Evolutionary conservation across 2,888 invertebrate genomes (phyloP).

Genomic region (Polylopha cassiicola): DNA sequence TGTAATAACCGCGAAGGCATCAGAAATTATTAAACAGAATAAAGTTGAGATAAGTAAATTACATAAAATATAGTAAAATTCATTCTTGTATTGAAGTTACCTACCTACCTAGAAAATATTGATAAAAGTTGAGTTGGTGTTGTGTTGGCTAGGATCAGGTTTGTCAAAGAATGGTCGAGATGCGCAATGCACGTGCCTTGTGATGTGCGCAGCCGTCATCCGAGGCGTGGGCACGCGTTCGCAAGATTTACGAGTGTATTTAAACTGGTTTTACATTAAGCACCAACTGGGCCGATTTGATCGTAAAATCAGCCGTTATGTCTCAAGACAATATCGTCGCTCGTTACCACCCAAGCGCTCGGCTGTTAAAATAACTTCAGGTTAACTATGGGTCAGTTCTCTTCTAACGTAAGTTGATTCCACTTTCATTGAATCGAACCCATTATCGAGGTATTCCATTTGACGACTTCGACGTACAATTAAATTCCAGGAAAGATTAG

Average conservation of each 20-base stretch:
- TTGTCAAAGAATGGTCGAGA: conserved; percentile 15
- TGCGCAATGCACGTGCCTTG: conserved; percentile 30
- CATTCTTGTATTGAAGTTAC: no score
- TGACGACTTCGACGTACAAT: conserved; percentile 20
- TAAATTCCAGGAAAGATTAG: conserved; percentile 23
- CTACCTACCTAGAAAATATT: no score
- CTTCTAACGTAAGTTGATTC: conserved; percentile 31
- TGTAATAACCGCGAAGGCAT: no score
- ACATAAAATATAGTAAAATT: no score
- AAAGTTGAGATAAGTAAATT: no score
- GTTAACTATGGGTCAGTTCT: conserved; percentile 57
- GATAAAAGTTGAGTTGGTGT: conserved; percentile 3
- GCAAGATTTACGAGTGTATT: conserved; percentile 71
- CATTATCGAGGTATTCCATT: conserved; percentile 23
- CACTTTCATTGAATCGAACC: conserved; percentile 29
- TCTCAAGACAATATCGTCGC: conserved; percentile 65
- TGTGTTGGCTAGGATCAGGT: conserved; percentile 14
- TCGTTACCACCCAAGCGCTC: conserved; percentile 63
- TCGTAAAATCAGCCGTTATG: conserved; percentile 69
- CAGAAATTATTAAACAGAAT: no score
- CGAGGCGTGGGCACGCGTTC: conserved; percentile 62
- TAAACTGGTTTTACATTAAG: conserved; percentile 73
- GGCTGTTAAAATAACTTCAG: conserved; percentile 60
- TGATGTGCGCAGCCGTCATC: conserved; percentile 51
- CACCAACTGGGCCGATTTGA: conserved; percentile 67